Evolutionary conservation across 1,140 invertebrate species (phyloP).

Genomic region (Aphelinus atriplicis): DNA sequence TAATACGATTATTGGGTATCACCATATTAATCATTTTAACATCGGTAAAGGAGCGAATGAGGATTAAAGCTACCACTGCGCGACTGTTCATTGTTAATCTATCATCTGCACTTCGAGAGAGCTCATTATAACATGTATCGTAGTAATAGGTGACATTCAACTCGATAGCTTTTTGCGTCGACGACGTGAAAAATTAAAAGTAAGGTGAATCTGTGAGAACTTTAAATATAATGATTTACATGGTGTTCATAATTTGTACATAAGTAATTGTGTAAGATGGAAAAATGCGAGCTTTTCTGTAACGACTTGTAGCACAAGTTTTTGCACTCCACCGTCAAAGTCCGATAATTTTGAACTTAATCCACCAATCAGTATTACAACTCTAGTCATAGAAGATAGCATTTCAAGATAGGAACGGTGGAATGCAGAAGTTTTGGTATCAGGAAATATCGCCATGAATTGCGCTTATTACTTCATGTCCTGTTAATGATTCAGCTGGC

Average conservation of each 20-base stretch:
- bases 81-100: constrained; percentile 39
- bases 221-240: constrained; percentile 1
- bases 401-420: background rate
- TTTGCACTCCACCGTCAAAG: constrained; percentile 8
- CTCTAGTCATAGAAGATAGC: no score
- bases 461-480: constrained; percentile 11
- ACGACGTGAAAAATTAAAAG: constrained; percentile 7
- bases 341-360: background rate
- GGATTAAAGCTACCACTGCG: constrained; percentile 8
- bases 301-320: background rate
- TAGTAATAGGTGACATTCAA: background rate
- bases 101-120: constrained; percentile 15
- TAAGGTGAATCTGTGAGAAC: no score
- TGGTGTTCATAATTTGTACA: constrained; percentile 45
- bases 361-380: background rate
- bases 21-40: constrained; percentile 34
- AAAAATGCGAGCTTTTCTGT: constrained; percentile 26
- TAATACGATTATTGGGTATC: constrained; percentile 36
- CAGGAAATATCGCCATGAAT: background rate
- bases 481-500: constrained; percentile 23
- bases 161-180: constrained; percentile 2
- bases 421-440: background rate
- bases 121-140: constrained; percentile 17
- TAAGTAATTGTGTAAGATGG: constrained; percentile 43
- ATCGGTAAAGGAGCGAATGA: background rate